Evolutionary conservation across 2,797 vertebrate species (phyloP).

Genomic region (Aulostomus chinensis): DNA sequence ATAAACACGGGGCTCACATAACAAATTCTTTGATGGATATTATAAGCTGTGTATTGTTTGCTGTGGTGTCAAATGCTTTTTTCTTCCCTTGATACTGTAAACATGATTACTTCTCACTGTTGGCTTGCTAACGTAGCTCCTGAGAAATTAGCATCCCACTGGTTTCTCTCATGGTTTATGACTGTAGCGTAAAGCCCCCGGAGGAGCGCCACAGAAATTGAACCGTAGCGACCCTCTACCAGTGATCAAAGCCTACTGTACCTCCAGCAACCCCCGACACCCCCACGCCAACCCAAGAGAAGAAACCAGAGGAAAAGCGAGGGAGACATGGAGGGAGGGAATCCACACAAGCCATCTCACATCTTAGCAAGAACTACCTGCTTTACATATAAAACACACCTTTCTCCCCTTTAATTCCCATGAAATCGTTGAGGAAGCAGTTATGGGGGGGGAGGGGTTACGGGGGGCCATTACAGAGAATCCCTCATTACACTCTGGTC

Average conservation of each 20-base stretch:
- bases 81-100: constrained; percentile 31
- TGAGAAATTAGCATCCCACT: constrained; percentile 53
- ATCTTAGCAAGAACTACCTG: constrained; percentile 53
- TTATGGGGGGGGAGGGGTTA: constrained; percentile 48
- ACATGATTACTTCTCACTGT: constrained; percentile 35
- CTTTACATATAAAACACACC: constrained; percentile 77
- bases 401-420: constrained; percentile 73
- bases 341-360: constrained; percentile 48
- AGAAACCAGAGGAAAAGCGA: constrained; percentile 16
- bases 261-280: constrained; percentile 11
- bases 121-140: constrained; percentile 39
- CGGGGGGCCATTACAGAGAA: constrained; percentile 62
- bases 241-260: constrained; percentile 77
- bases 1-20: constrained; percentile 19
- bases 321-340: constrained; percentile 23
- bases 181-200: constrained; percentile 66
- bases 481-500: constrained; percentile 70
- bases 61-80: constrained; percentile 21
- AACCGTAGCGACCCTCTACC: constrained; percentile 75
- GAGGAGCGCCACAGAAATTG: constrained; percentile 63
- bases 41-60: constrained; percentile 16
- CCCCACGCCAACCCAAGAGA: constrained; percentile 39
- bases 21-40: constrained; percentile 42
- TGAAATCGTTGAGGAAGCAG: constrained; percentile 69
- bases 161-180: constrained; percentile 61